These are phyloP conservation scores for Meandrusa payeni DNA, from an alignment of 2,888 invertebrate species.

Conservation along the genomic window DNA sequence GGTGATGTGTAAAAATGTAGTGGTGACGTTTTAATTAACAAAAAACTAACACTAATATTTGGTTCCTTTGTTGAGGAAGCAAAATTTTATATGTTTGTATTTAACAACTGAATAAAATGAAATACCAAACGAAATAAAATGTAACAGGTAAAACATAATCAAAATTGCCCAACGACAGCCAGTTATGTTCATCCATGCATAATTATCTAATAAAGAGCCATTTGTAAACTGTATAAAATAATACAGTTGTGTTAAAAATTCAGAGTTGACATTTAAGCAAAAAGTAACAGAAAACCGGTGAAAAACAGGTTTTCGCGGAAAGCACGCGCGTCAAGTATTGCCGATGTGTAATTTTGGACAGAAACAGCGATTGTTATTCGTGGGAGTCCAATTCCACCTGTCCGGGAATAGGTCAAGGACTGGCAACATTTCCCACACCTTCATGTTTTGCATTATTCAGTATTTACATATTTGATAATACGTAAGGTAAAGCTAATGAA, in stretches of 20 bases:
- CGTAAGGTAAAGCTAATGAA: not conserved
- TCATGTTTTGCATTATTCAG: constrained; percentile 26
- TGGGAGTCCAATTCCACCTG: constrained; percentile 43
- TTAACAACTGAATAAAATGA: too few species aligned
- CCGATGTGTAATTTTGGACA: constrained; percentile 35
- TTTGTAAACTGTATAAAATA: constrained; percentile 17
- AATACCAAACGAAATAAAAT: constrained; percentile 1
- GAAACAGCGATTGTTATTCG: constrained; percentile 53
- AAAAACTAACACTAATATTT: too few species aligned
- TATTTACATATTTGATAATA: constrained; percentile 19
- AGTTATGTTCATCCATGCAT: constrained; percentile 1
- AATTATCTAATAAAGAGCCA: constrained; percentile 9
- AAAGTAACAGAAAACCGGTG: constrained; percentile 31
- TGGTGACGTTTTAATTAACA: too few species aligned
- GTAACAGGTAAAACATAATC: too few species aligned
- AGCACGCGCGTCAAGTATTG: constrained; percentile 29
- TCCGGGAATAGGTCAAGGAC: constrained; percentile 56
- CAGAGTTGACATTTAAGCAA: constrained; percentile 35
- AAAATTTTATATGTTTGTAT: too few species aligned
- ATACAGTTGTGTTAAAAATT: constrained; percentile 24
- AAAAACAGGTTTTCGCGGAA: constrained; percentile 38
- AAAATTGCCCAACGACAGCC: too few species aligned
- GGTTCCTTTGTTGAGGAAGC: too few species aligned
- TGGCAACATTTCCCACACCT: constrained; percentile 50
- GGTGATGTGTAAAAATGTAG: too few species aligned